Percentiles rank a stretch among this genome's conserved stretches.
phyloP scores from a whole-genome alignment of 2,888 invertebrate genomes.

The Caenorhabditis angaria region DNA sequence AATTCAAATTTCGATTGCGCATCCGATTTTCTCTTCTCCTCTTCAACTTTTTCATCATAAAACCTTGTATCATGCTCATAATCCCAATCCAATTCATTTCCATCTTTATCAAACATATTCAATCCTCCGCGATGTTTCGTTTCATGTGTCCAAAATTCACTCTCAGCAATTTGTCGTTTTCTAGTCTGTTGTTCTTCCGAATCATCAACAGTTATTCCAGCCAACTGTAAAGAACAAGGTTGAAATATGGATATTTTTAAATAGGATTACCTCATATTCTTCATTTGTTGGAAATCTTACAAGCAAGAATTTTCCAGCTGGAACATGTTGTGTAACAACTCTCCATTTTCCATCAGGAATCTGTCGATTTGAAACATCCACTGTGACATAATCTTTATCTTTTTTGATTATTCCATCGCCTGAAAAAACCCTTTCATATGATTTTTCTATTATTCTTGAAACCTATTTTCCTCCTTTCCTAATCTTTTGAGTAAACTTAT shows the following conservation, averaged over 20 bases:
- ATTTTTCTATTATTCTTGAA: background rate
- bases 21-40: slow-evolving; percentile 7
- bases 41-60: slow-evolving; percentile 37
- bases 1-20: slow-evolving; percentile 29
- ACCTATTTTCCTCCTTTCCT: background rate
- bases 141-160: slow-evolving; percentile 41
- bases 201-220: background rate
- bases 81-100: slow-evolving; percentile 69
- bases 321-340: slow-evolving; percentile 60
- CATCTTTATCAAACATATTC: slow-evolving; percentile 66
- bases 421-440: slow-evolving; percentile 21
- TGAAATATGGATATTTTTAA: no score
- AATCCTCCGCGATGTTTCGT: slow-evolving; percentile 60
- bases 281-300: slow-evolving; percentile 50
- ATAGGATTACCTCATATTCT: slow-evolving; percentile 48
- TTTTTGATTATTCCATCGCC: slow-evolving; percentile 26
- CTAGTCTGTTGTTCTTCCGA: background rate
- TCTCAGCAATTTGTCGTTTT: background rate
- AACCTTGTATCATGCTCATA: slow-evolving; percentile 69
- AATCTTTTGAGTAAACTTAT: slow-evolving; percentile 5
- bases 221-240: background rate
- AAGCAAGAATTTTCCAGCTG: slow-evolving; percentile 49
- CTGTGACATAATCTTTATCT: slow-evolving; percentile 21
- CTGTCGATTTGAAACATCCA: slow-evolving; percentile 19
- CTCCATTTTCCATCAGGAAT: slow-evolving; percentile 60